Evolutionary conservation across 2,797 vertebrate species (phyloP), one percentile per base, ranked within the genome.

Genomic region (Gadopsis marmoratus): DNA sequence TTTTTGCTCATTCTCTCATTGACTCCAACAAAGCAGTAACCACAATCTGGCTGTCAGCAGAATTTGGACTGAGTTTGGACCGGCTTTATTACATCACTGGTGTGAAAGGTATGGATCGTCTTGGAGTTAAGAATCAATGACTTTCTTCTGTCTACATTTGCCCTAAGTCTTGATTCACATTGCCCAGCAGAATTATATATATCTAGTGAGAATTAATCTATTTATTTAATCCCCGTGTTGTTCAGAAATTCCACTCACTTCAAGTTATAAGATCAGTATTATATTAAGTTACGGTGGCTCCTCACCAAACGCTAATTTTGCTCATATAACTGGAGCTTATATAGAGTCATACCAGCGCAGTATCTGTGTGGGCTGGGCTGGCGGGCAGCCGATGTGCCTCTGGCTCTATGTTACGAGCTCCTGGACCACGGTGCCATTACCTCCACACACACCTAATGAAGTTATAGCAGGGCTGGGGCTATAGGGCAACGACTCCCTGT

Each of bases 381-480:
- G 82, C 76, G 71, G 88, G 87, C 83, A 63, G 88, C 75, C 41
- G 84, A 85, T 59, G 83, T 74, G 89, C 86, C 92, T 92, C 91
- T 93, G 93, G 91, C 89, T 90, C 88, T 77, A 84, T 56, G 82
- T 95, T 95, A 95, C 66, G 90, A 94, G 92, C 91, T 92, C 89
- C 89, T 92, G 92, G 90, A 90, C 86, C 79, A 79, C 17, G 71
- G 86, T 86, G 85, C 91, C 90, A 92, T 94, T 94, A 94, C 92
- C 91, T 94, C 89, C 68, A 75, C 91, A 81, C 78, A 93, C 94
- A 95, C 94, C 95, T 95, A 93, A 93, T 95, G 92, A 95, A 95
- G 88, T 87, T 90, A 93, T 76, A 92, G 91, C 89, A 92, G 92
- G 84, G 76, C 86, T 73, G 81, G 79, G 85, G 82, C 91, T 88